phyloP scores from a whole-genome alignment of 2,888 invertebrate genomes.

The Hermaeophaga mercurialis region DNA sequence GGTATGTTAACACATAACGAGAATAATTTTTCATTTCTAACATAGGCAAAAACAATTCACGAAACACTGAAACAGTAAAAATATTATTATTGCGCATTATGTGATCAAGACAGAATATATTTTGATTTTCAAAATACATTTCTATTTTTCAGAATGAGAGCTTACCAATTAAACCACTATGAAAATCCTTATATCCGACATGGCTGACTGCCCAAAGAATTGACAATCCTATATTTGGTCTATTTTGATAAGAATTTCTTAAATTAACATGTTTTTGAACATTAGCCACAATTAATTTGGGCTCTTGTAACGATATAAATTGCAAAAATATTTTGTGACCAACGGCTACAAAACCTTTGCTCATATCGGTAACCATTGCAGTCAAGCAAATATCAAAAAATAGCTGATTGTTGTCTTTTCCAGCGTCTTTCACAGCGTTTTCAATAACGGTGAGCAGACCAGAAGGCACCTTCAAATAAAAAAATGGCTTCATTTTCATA shows the following conservation, averaged over 20 bases:
- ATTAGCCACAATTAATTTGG: conserved; percentile 66
- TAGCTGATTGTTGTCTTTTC: conserved; percentile 66
- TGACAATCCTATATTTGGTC: conserved; percentile 73
- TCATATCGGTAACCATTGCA: conserved; percentile 74
- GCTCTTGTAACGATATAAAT: conserved; percentile 68
- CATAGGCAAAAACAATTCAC: conserved; percentile 74
- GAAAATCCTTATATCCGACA: conserved; percentile 68
- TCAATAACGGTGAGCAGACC: conserved; percentile 56
- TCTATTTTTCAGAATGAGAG: not conserved
- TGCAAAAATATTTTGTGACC: conserved; percentile 77
- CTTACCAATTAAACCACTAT: conserved; percentile 70
- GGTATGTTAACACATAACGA: conserved; percentile 67
- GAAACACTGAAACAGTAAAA: conserved; percentile 66
- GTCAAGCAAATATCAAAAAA: conserved; percentile 75
- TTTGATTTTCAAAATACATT: not conserved
- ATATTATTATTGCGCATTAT: too few relatives aligned
- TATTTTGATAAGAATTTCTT: conserved; percentile 77
- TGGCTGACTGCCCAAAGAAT: conserved; percentile 80
- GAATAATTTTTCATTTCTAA: conserved; percentile 74
- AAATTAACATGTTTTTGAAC: conserved; percentile 68
- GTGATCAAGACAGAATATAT: too few relatives aligned
- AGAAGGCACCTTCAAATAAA: conserved; percentile 51
- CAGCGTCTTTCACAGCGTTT: conserved; percentile 64
- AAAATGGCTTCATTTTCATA: too few relatives aligned
- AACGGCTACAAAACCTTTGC: conserved; percentile 67